These are phyloP conservation scores for Callospermophilus lateralis DNA, from an alignment of 2,113 vertebrate genomes.

Conservation along the genomic window DNA sequence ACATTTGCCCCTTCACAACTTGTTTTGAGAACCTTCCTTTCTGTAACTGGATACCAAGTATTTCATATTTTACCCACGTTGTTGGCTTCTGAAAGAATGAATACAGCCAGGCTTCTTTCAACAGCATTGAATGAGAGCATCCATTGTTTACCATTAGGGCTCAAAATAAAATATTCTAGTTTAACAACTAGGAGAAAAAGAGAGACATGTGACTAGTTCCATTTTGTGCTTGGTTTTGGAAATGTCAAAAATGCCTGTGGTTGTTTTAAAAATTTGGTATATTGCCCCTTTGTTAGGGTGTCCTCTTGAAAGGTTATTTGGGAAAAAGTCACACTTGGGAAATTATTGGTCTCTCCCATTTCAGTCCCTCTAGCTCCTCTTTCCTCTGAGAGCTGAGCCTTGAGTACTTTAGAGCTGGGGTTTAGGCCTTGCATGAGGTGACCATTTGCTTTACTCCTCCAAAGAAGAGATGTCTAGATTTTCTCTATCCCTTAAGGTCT, in stretches of 20 bases:
- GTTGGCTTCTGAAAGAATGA: slow-evolving; percentile 55
- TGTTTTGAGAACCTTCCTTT: slow-evolving; percentile 1
- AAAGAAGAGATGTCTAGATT: not conserved
- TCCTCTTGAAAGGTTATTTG: slow-evolving; percentile 24
- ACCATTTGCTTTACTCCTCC: not conserved
- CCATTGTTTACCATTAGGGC: slow-evolving; percentile 25
- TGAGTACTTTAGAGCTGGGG: not conserved
- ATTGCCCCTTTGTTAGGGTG: not conserved
- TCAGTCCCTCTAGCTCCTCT: not conserved
- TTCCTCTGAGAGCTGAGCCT: not conserved
- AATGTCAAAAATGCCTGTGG: slow-evolving; percentile 24
- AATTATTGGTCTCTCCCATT: not conserved
- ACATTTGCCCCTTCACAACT: not conserved
- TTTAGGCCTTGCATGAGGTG: not conserved
- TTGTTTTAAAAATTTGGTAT: slow-evolving; percentile 19
- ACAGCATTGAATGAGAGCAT: slow-evolving; percentile 7
- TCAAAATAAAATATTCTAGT: slow-evolving; percentile 40
- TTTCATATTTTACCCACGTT: slow-evolving; percentile 50
- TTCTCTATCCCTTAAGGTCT: not conserved
- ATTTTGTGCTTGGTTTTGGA: not conserved
- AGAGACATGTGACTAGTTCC: not conserved
- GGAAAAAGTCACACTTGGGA: not conserved
- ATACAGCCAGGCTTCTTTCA: slow-evolving; percentile 50
- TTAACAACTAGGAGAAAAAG: not conserved
- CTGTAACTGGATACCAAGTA: slow-evolving; percentile 52